These are phyloP conservation scores for Crocallis elinguaria DNA, from an alignment of 2,888 invertebrate species.

Conservation along the genomic window DNA sequence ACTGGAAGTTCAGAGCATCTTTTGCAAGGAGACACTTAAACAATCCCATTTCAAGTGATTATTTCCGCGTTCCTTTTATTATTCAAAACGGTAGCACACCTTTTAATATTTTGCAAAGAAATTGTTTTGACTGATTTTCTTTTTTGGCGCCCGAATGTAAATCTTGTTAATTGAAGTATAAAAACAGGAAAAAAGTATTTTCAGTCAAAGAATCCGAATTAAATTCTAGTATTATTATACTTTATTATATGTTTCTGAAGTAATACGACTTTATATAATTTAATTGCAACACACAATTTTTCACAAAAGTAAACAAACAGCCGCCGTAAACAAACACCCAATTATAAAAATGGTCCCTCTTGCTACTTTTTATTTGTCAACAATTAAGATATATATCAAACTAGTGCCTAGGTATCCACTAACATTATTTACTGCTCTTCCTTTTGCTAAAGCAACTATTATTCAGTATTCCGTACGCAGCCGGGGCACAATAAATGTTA, in stretches of 20 bases:
- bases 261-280: no score
- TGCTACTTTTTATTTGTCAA: background rate
- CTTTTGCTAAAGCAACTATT: conserved; percentile 13
- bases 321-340: background rate
- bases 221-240: no score
- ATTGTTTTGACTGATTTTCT: background rate
- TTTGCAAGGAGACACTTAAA: background rate
- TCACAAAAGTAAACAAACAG: no score
- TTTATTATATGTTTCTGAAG: no score
- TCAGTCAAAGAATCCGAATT: no score
- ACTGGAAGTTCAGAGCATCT: background rate
- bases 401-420: background rate
- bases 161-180: no score
- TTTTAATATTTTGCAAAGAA: background rate
- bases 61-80: conserved; percentile 1
- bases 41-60: conserved; percentile 1
- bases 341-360: background rate
- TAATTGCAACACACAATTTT: no score
- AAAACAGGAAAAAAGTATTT: no score
- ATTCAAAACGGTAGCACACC: background rate
- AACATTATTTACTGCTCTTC: conserved; percentile 8
- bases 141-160: no score
- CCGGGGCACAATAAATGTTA: conserved; percentile 22
- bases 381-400: background rate
- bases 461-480: conserved; percentile 18